Conservation (phyloP, 1,140 invertebrate genomes). For the Aphis craccivora region DNA sequence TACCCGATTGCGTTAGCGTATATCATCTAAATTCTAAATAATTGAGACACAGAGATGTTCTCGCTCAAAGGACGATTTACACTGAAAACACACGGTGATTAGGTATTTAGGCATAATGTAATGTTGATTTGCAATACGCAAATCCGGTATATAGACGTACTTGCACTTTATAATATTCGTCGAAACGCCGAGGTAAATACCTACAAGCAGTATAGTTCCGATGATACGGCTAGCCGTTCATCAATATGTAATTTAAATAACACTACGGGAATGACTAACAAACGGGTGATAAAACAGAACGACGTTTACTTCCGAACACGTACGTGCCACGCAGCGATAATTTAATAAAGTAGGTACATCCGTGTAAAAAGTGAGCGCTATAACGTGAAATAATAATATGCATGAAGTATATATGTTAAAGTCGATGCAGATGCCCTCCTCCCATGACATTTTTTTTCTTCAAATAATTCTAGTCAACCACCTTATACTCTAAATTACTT, state of each 20-base stretch:
- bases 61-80: no score
- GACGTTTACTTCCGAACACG: not conserved
- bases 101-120: not conserved
- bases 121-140: not conserved
- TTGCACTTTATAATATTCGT: no score
- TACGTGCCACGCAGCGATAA: not conserved
- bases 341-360: not conserved
- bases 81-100: not conserved
- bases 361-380: not conserved
- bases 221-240: not conserved
- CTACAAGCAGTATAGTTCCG: not conserved
- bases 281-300: not conserved
- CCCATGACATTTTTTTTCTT: no score
- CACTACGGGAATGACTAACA: not conserved
- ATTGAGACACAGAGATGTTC: no score
- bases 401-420: no score
- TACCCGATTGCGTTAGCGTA: no score
- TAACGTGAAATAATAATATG: not conserved
- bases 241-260: not conserved
- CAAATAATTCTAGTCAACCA: no score
- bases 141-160: not conserved
- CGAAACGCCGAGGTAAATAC: not conserved
- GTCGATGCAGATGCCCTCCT: no score
- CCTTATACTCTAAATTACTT: no score
- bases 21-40: no score